Evolutionary conservation across 2,113 vertebrate species (phyloP).

Genomic region (Phyllostomus discolor): DNA sequence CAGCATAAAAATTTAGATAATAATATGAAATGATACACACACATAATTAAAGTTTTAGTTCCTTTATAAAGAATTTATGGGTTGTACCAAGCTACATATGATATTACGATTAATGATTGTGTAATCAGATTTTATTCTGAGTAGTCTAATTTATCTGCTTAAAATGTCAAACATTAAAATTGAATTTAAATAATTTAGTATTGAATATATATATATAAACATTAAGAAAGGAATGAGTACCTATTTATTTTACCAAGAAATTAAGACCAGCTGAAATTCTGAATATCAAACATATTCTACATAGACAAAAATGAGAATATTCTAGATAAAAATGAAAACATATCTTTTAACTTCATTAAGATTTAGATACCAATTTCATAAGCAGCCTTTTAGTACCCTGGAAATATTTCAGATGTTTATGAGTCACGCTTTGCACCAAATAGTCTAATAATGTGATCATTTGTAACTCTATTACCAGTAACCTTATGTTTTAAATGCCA

Average conservation of each 20-base stretch:
- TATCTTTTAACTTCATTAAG: conserved; percentile 24
- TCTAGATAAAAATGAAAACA: conserved; percentile 1
- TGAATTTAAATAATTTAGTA: conserved; percentile 64
- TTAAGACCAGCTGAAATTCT: conserved; percentile 13
- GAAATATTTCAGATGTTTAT: conserved; percentile 20
- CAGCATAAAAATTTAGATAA: not conserved
- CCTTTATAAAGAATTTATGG: conserved; percentile 41
- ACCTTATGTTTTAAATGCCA: conserved; percentile 30
- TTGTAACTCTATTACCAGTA: conserved; percentile 15
- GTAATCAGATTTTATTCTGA: conserved; percentile 58
- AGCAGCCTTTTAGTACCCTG: not conserved
- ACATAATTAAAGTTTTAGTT: conserved; percentile 50
- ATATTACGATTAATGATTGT: conserved; percentile 34
- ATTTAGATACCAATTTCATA: conserved; percentile 42
- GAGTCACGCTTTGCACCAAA: not conserved
- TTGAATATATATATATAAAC: conserved; percentile 30
- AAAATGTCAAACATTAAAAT: conserved; percentile 52
- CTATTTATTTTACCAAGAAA: conserved; percentile 38
- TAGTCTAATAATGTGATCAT: conserved; percentile 30
- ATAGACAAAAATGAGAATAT: not conserved
- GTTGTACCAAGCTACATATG: conserved; percentile 3
- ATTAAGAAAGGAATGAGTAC: not conserved
- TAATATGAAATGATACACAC: conserved; percentile 16
- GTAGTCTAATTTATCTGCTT: conserved; percentile 44
- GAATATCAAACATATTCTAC: not conserved